Percentiles rank a stretch among this genome's conserved stretches.
Evolutionary conservation across 2,113 vertebrate species (phyloP).

Genomic region (Chlamydotis undulata): DNA sequence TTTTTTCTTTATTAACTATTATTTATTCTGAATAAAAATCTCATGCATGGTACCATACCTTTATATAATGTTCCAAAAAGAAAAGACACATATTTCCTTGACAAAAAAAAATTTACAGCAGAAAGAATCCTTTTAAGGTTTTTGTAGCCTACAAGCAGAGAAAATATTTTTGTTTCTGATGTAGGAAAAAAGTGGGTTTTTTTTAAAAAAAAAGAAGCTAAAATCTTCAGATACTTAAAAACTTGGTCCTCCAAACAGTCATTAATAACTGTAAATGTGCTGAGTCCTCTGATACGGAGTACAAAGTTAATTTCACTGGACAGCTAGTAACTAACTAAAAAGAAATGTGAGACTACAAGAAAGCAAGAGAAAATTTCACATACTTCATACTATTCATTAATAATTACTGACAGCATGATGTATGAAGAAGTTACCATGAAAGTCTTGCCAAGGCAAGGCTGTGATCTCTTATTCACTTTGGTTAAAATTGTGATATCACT

Average conservation of each 20-base stretch:
- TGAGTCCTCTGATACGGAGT: background rate
- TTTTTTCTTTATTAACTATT: background rate
- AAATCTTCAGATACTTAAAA: background rate
- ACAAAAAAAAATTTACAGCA: background rate
- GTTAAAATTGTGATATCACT: background rate
- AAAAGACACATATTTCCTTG: background rate
- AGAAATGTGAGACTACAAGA: background rate
- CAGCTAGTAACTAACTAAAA: background rate
- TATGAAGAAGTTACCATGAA: background rate
- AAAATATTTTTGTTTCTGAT: background rate
- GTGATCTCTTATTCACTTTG: background rate
- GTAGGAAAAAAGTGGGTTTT: background rate
- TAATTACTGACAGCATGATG: background rate
- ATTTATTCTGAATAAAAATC: background rate
- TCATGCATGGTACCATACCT: background rate
- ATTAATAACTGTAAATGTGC: background rate
- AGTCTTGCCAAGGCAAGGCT: background rate
- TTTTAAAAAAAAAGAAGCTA: background rate
- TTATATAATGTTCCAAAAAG: background rate
- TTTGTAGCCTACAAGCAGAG: background rate
- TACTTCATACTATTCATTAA: background rate
- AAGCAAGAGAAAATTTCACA: background rate
- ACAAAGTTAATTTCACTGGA: background rate
- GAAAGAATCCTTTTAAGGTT: background rate
- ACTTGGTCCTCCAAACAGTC: background rate